Evolutionary conservation across 1,140 invertebrate genomes (phyloP).

Genomic region (Drosophila funebris): DNA sequence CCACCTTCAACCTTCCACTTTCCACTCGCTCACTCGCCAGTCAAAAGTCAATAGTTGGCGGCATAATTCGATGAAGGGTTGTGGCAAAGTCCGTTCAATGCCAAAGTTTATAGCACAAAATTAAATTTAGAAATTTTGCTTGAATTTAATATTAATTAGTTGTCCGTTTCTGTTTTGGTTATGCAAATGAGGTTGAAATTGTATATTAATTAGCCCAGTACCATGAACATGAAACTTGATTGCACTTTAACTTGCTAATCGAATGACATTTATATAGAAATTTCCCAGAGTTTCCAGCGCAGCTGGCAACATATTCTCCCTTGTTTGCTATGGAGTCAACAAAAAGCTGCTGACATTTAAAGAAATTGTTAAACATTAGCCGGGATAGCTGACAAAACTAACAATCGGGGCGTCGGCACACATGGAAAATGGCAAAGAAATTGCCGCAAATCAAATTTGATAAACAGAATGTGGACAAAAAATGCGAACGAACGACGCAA

Average conservation of each 20-base stretch:
- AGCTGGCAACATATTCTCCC: constrained; percentile 6
- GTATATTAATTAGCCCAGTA: constrained; percentile 73
- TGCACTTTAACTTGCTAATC: constrained; percentile 1
- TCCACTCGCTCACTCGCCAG: constrained; percentile 7
- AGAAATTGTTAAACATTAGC: constrained; percentile 76
- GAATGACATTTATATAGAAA: background rate
- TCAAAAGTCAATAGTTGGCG: constrained; percentile 75
- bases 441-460: constrained; percentile 80
- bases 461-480: constrained; percentile 47
- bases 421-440: constrained; percentile 78
- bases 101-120: constrained; percentile 61
- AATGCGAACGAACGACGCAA: constrained; percentile 46
- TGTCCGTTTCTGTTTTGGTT: constrained; percentile 62
- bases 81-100: background rate
- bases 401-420: constrained; percentile 48
- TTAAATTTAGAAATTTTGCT: constrained; percentile 73
- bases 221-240: too few relatives aligned
- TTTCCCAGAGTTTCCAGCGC: background rate
- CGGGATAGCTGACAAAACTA: constrained; percentile 64
- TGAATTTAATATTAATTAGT: constrained; percentile 80
- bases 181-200: constrained; percentile 63
- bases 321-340: constrained; percentile 11
- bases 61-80: constrained; percentile 17
- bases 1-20: background rate
- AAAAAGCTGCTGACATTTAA: constrained; percentile 76